These are phyloP conservation scores for Gambusia holbrooki DNA, from an alignment of 2,113 vertebrate genomes.

Conservation along the genomic window DNA sequence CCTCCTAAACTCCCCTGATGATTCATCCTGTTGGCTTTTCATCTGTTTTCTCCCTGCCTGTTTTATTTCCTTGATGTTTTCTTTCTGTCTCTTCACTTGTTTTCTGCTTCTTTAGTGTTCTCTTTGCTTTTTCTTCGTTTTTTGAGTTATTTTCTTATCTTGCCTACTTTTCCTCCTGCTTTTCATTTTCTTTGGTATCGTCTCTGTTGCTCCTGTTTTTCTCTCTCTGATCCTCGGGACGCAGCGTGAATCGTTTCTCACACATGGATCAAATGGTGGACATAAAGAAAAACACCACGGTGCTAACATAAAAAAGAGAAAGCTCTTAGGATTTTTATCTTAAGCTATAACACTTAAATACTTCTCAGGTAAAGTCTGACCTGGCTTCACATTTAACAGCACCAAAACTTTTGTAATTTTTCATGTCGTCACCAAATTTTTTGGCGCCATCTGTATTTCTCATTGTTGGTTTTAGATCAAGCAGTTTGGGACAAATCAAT, in stretches of 20 bases:
- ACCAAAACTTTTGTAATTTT: background rate
- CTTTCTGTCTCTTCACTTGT: background rate
- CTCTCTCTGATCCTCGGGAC: background rate
- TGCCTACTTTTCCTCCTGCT: background rate
- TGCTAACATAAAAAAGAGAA: background rate
- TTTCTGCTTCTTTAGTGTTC: background rate
- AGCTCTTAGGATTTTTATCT: background rate
- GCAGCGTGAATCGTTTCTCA: background rate
- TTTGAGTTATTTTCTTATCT: background rate
- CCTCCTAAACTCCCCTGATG: background rate
- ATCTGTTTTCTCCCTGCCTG: background rate
- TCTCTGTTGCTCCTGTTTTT: background rate
- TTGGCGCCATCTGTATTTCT: too few species aligned
- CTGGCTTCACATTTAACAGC: background rate
- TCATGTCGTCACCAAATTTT: background rate
- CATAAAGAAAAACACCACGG: background rate
- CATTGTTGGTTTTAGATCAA: too few species aligned
- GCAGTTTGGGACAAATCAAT: too few species aligned
- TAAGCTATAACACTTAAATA: too few species aligned
- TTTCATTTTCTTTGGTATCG: background rate
- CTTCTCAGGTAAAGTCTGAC: background rate
- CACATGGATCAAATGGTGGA: background rate
- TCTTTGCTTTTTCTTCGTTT: background rate
- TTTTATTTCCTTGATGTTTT: background rate
- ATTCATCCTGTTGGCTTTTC: background rate